Base-by-base conservation (phyloP, 2,797 vertebrate genomes). In the Moxostoma hubbsi region DNA sequence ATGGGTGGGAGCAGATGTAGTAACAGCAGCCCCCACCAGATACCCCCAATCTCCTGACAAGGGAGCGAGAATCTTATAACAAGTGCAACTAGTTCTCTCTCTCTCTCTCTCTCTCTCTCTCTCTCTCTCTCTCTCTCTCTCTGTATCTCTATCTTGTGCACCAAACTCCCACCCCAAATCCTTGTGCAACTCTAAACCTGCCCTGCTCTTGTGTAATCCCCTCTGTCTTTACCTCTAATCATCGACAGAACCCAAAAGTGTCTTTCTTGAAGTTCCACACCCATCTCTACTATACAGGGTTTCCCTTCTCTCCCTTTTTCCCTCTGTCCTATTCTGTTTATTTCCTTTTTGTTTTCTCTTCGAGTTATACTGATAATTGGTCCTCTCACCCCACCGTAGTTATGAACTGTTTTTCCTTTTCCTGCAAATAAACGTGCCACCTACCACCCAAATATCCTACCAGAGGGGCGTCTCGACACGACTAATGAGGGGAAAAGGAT, bases 1-100 rank as follows among this genome's bases (percentile, higher is more conserved):
- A 93, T 81, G 88, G 85, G 76, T 83, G 76, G 85, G 86, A 90
- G 88, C 91, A 93, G 91, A 91, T 92, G 92, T 87, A 88, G 89
- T 86, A 90, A 88, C 88, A 87, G 86, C 87, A 88, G 86, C 79
- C 64, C 67, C 75, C 62, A 4, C 80, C 36, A 36, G 36, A 36
- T 36, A 54, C 72, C 75, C 79, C 12, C 74, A 74, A 77, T 72
- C 61, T 83, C 81, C 16, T 75, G 53, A 82, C 74, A 65, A 66
- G 65, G 71, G 75, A 74, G 75, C 54, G 66, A 80, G 84, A 82
- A 79, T 77, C 78, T 75, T 67, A 63, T 72, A 79, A 86, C 84
- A 76, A 81, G 82, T 79, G 64, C 69, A 54, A n/a, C 64, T 66
- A 46, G 13, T 46, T 36, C 36, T 36, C 24, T 18, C 18, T n/a